phyloP scores from a whole-genome alignment of 2,797 vertebrate genomes.

The Myripristis murdjan region DNA sequence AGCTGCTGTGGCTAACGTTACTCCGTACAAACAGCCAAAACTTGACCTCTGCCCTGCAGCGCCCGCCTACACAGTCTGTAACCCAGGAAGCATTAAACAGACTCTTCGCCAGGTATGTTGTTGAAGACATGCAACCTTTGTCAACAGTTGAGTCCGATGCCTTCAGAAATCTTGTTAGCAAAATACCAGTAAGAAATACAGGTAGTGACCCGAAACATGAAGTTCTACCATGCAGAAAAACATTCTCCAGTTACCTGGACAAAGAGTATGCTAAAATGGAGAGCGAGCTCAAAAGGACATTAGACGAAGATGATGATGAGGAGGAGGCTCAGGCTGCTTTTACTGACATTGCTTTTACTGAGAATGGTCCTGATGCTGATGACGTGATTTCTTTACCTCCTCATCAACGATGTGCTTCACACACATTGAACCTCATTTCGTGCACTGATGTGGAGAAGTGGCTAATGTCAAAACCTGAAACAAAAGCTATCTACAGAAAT shows the following conservation, averaged over 20 bases:
- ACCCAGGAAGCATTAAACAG: too few species aligned
- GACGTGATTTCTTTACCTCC: slow-evolving; percentile 21
- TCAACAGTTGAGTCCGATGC: slow-evolving; percentile 19
- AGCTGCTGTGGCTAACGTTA: too few species aligned
- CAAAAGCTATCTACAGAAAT: not conserved
- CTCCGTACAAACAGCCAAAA: too few species aligned
- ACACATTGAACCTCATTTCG: slow-evolving; percentile 39
- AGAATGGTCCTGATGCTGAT: slow-evolving; percentile 5
- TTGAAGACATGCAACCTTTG: too few species aligned
- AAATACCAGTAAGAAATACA: too few species aligned
- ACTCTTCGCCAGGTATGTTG: too few species aligned
- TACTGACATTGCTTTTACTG: slow-evolving; percentile 10
- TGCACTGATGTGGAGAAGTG: slow-evolving; percentile 41
- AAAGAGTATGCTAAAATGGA: too few species aligned
- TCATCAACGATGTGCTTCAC: slow-evolving; percentile 38
- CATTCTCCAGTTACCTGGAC: too few species aligned
- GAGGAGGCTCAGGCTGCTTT: slow-evolving; percentile 10
- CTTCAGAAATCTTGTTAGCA: slow-evolving; percentile 27
- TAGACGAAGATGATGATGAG: slow-evolving; percentile 1
- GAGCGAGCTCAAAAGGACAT: too few species aligned
- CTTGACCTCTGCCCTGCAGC: too few species aligned
- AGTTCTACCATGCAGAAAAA: slow-evolving; percentile 11
- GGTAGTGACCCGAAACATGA: not conserved
- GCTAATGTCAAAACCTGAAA: slow-evolving; percentile 26
- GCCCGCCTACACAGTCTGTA: too few species aligned